These are phyloP conservation scores for Alligator sinensis DNA, from an alignment of 2,113 vertebrate species.

Conservation along the genomic window DNA sequence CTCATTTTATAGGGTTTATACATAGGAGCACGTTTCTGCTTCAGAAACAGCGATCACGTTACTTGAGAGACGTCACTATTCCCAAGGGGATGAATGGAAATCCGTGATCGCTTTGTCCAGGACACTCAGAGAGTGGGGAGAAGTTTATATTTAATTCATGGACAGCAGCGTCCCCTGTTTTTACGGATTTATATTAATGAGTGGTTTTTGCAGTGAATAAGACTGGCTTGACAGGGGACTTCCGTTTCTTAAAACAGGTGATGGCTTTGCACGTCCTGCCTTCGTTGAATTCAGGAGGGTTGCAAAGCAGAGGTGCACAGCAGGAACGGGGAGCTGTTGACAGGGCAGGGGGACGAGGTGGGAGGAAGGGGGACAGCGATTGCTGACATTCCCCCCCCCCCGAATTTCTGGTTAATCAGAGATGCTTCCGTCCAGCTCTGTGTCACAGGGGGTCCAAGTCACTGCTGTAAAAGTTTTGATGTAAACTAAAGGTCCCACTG, in stretches of 20 bases:
- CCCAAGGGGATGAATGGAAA: slow-evolving; percentile 79
- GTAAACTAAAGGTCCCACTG: not conserved
- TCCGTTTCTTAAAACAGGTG: not conserved
- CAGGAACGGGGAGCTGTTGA: not conserved
- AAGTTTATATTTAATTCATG: slow-evolving; percentile 78
- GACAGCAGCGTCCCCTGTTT: slow-evolving; percentile 19
- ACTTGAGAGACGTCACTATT: slow-evolving; percentile 89
- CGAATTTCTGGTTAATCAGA: not conserved
- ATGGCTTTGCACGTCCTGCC: not conserved
- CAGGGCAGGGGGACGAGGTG: not conserved
- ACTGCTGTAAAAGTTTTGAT: not conserved
- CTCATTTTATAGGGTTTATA: slow-evolving; percentile 87
- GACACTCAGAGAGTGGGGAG: slow-evolving; percentile 63
- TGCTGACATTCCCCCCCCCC: not conserved
- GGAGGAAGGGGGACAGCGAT: not conserved
- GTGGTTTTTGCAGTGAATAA: slow-evolving; percentile 27
- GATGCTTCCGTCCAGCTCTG: not conserved
- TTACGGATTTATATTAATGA: slow-evolving; percentile 72
- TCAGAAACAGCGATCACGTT: slow-evolving; percentile 82
- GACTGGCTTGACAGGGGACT: not conserved
- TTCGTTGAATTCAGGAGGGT: too few relatives aligned
- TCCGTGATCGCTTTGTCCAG: slow-evolving; percentile 80
- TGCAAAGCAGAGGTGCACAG: too few relatives aligned
- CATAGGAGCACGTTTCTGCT: slow-evolving; percentile 71
- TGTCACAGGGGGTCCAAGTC: not conserved